Base-by-base conservation (phyloP, 2,888 invertebrate genomes). In the Mycalesis mineus region DNA sequence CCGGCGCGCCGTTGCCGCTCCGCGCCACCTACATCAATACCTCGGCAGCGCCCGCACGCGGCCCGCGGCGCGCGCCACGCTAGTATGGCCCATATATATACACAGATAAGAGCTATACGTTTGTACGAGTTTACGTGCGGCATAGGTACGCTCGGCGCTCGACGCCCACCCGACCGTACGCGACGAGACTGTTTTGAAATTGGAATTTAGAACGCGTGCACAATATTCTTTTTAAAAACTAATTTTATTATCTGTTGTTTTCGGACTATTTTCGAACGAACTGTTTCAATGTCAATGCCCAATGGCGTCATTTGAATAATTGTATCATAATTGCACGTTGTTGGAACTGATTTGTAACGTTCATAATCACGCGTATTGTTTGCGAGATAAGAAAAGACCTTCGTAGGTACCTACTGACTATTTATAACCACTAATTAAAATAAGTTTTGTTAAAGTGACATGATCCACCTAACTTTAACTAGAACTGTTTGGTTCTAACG, bases 1-100 rank as follows among this genome's bases (percentile, higher is more conserved):
- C 77, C 74, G 76, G 70, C 45, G 65, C 65, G 63, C 45, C 57
- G 67, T 65, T 67, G 69, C 66, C 67, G 62, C 63, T 33, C 60
- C 57, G 60, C 41, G 41, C 49, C 65, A 66, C 65, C 62, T 64
- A 66, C 70, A 60, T 65, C 64, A 62, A 67, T 67, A 65, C 53
- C 61, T 51, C 47, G 47, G 31, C n/a, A n/a, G n/a, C n/a, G n/a
- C 36, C 11, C 56, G 58, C 55, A 58, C 61, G 55, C 58, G 49
- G 53, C 55, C 56, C 61, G 55, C 58, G 47, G 53, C 62, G 51
- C 56, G 48, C 56, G 50, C 39, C 13, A 36, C 29, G 44, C 36
- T 44, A 56, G 44, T 56, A 51, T 51, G 50, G 42, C 28, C 56
- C 42, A 8, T 56, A 51, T 39, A 56, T 11, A 22, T 15, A 56